A percentile compares a stretch with the other conserved stretches of the same genome.
These are phyloP conservation scores for Pogonus chalceus DNA, from an alignment of 1,140 invertebrate species.

Conservation along the genomic window DNA sequence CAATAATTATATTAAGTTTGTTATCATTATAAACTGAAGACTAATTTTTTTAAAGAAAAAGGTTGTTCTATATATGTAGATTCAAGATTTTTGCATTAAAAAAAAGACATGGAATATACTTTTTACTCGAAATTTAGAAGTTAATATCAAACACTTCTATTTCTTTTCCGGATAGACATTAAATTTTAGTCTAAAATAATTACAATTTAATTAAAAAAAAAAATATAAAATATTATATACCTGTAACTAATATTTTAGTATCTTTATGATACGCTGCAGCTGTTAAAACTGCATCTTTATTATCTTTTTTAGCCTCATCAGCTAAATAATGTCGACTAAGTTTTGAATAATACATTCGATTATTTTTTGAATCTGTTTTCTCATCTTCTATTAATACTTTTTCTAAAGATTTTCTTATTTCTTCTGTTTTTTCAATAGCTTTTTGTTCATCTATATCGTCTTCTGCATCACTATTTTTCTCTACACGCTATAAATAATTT, in stretches of 20 bases:
- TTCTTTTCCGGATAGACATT: too few relatives aligned
- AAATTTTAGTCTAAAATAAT: too few relatives aligned
- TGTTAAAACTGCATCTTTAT: conserved; percentile 53
- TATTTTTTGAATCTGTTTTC: conserved; percentile 28
- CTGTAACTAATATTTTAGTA: conserved; percentile 68
- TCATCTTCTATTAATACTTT: conserved; percentile 34
- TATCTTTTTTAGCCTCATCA: conserved; percentile 53
- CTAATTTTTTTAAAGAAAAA: too few relatives aligned
- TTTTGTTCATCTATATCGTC: conserved; percentile 45
- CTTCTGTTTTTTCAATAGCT: conserved; percentile 37
- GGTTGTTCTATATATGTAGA: too few relatives aligned
- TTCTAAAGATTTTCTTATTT: conserved; percentile 38
- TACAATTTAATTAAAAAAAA: too few relatives aligned
- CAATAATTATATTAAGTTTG: too few relatives aligned
- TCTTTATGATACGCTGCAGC: conserved; percentile 69
- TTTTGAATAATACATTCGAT: conserved; percentile 57
- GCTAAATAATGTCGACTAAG: conserved; percentile 59
- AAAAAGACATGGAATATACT: too few relatives aligned
- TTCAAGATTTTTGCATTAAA: too few relatives aligned
- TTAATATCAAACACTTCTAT: too few relatives aligned
- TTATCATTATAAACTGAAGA: too few relatives aligned
- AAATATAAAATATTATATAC: conserved; percentile 23
- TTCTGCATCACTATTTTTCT: conserved; percentile 37
- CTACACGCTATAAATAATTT: not conserved
- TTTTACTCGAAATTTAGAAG: too few relatives aligned